These are phyloP conservation scores for Microctonus hyperodae DNA, from an alignment of 2,888 invertebrate genomes.

Conservation along the genomic window DNA sequence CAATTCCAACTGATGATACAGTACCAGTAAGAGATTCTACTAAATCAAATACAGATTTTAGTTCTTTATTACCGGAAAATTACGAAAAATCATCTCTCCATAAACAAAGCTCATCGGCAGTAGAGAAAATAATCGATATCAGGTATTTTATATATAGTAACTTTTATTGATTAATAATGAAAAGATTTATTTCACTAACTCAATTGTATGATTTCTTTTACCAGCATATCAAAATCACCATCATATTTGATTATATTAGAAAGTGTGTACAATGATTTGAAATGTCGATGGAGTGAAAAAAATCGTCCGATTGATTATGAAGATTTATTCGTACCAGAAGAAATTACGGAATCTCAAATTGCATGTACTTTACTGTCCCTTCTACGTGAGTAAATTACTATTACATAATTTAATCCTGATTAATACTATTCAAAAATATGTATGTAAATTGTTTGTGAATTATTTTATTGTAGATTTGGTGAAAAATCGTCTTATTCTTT, in stretches of 20 bases:
- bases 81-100: not conserved
- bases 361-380: not conserved
- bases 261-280: not conserved
- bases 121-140: not conserved
- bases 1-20: not conserved
- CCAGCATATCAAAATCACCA: not conserved
- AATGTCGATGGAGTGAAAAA: not conserved
- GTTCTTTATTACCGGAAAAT: not conserved
- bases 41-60: not conserved
- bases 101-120: not conserved
- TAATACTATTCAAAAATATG: not conserved
- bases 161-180: too few relatives aligned
- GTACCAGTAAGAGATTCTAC: not conserved
- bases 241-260: not conserved
- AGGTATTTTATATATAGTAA: not conserved
- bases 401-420: not conserved
- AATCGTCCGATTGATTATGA: not conserved
- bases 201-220: too few relatives aligned
- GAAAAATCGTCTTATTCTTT: not conserved
- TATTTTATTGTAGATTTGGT: not conserved
- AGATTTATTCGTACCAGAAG: not conserved
- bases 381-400: not conserved
- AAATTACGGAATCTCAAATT: not conserved
- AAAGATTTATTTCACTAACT: too few relatives aligned
- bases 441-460: not conserved